A percentile compares a stretch with the other conserved stretches of the same genome.
These are phyloP conservation scores for Spinus olivaceus DNA, from an alignment of 2,797 vertebrate genomes.

Conservation along the genomic window DNA sequence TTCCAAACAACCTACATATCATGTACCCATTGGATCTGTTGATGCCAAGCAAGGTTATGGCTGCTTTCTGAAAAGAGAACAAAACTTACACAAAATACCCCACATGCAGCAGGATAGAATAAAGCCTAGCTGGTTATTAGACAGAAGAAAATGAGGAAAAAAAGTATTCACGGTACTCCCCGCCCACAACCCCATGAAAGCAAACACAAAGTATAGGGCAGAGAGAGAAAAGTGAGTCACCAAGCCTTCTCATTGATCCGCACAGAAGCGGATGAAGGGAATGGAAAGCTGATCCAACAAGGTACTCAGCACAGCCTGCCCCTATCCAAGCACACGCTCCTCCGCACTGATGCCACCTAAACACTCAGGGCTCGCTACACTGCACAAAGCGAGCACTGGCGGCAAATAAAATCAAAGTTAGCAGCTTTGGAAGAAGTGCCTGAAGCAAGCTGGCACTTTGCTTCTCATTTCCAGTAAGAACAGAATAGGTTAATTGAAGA, in stretches of 20 bases:
- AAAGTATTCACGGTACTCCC: not conserved
- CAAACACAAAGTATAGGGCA: not conserved
- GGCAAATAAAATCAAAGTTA: not conserved
- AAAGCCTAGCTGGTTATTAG: not conserved
- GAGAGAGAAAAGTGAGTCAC: not conserved
- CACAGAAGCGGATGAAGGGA: rapidly evolving
- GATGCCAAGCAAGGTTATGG: not conserved
- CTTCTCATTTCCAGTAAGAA: conserved; percentile 8
- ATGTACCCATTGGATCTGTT: rapidly evolving
- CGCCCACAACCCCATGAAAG: not conserved
- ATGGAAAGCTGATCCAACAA: not conserved
- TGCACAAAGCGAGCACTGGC: not conserved
- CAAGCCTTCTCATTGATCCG: rapidly evolving
- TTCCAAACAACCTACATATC: not conserved
- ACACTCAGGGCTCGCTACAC: rapidly evolving
- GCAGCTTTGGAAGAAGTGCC: not conserved
- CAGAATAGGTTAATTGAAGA: conserved; percentile 40
- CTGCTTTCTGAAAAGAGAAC: not conserved
- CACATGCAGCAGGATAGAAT: not conserved
- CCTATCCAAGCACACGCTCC: rapidly evolving
- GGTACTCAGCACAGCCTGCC: not conserved
- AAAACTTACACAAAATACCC: not conserved
- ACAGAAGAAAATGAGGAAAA: not conserved
- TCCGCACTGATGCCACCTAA: not conserved
- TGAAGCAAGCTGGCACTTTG: not conserved